Evolutionary conservation across 2,113 vertebrate species (phyloP), one percentile per base, ranked within the genome.

Genomic region (Chloropsis hardwickii): DNA sequence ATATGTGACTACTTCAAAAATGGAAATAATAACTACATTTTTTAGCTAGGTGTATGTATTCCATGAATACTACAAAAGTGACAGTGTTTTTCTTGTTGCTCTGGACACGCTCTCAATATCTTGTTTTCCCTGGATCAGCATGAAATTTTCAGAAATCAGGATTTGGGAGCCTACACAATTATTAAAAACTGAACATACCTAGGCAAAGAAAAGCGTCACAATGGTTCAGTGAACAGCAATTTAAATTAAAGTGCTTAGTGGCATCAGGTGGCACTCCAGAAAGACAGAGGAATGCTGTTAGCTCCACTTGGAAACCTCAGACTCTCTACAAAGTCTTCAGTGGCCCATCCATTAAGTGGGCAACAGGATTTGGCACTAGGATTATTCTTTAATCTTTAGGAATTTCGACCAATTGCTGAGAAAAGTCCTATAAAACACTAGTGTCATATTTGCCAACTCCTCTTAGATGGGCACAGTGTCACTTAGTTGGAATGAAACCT

Each of bases 51-150:
- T 44, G 12, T 40, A 27, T 35, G 14, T 24, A 24, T 73, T 76
- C 58, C 51, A 18, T 69, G 84, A 60, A 39, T 69, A 23, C 9
- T 37, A 6, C 11, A 10, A 16, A 61, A 47, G 19, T 60, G 72
- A 28, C 18, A 62, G 7, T 61, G 42, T 57, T 94, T 91, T 74
- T 47, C 11, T 53, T 64, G 6, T n/a, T 86, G 28, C 16, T 84
- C 8, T 45, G 29, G 22, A 18, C 35, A 22, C 0, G 1, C 3
- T 64, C 23, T n/a, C 51, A 42, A 10, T 33, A 35, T 5, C 5
- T 83, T 65, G 6, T 58, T 83, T 73, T 57, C 19, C 22, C 25
- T 27, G 17, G 12, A 71, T 21, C 33, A 48, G 6, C 22, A 23
- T 44, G 22, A 76, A 51, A 69, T 56, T 44, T 84, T 79, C 44